These are phyloP conservation scores for Rhodinocichla rosea DNA, from an alignment of 2,113 vertebrate species.

Conservation along the genomic window DNA sequence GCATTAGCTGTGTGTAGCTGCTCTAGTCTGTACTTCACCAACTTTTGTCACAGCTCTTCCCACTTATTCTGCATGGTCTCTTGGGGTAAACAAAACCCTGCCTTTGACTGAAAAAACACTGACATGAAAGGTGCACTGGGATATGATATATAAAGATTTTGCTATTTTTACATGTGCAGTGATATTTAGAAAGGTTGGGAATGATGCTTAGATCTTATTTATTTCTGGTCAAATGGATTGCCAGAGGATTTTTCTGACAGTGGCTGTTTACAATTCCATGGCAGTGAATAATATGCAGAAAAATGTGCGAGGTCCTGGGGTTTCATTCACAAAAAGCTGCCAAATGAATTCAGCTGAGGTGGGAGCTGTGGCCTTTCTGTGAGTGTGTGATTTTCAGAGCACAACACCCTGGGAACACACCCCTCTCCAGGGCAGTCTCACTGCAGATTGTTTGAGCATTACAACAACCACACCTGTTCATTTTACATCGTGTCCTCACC, in stretches of 20 bases:
- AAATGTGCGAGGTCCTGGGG: not conserved
- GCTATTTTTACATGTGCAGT: conserved; percentile 22
- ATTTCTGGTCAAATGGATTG: not conserved
- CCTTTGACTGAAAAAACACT: not conserved
- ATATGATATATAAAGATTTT: conserved; percentile 7
- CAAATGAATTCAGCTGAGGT: not conserved
- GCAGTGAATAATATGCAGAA: not conserved
- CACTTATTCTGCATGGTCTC: not conserved
- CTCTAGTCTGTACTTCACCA: not conserved
- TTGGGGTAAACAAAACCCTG: not conserved
- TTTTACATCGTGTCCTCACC: not conserved
- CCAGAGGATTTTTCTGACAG: not conserved
- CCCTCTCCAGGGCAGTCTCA: not conserved
- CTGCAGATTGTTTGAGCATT: not conserved
- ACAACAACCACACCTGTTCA: not conserved
- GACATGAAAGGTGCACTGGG: not conserved
- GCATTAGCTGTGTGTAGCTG: not conserved
- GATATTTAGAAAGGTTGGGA: conserved; percentile 56
- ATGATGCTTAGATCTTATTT: not conserved
- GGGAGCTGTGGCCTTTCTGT: accelerated
- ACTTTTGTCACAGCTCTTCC: not conserved
- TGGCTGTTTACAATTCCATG: not conserved
- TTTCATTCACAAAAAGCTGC: not conserved
- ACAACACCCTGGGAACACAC: not conserved
- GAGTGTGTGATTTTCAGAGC: not conserved